These are phyloP conservation scores for Sabellastarte sp. DNA, from an alignment of 2,888 invertebrate genomes.

Conservation along the genomic window DNA sequence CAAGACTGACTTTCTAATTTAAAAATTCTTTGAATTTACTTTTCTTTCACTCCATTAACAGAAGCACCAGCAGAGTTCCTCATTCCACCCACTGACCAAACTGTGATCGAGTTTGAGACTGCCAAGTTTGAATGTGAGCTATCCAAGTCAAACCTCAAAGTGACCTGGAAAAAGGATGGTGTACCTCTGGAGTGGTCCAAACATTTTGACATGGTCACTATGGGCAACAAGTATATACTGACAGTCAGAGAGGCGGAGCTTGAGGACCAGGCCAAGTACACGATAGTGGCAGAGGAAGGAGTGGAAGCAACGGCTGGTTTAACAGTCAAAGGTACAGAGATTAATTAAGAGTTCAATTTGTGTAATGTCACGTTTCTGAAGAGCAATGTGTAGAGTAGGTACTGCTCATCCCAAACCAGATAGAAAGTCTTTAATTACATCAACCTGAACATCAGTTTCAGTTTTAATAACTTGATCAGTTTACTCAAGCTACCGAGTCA, in stretches of 20 bases:
- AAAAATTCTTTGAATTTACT: too few relatives aligned
- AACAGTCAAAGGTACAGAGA: slow-evolving; percentile 31
- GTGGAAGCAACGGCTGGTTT: slow-evolving; percentile 23
- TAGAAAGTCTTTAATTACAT: too few relatives aligned
- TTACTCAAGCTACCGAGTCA: too few relatives aligned
- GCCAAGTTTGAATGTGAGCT: slow-evolving; percentile 73
- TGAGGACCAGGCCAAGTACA: slow-evolving; percentile 81
- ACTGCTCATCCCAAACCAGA: too few relatives aligned
- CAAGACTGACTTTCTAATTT: too few relatives aligned
- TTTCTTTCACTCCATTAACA: slow-evolving; percentile 20
- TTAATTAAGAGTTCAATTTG: too few relatives aligned
- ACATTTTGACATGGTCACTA: slow-evolving; percentile 25
- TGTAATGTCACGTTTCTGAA: too few relatives aligned
- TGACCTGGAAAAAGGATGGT: slow-evolving; percentile 68
- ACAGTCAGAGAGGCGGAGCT: slow-evolving; percentile 80
- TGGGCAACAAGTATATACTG: slow-evolving; percentile 59
- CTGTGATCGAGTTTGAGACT: slow-evolving; percentile 43
- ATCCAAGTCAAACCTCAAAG: slow-evolving; percentile 74
- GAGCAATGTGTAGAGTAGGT: too few relatives aligned
- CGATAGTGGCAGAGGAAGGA: slow-evolving; percentile 63
- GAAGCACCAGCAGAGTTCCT: slow-evolving; percentile 50
- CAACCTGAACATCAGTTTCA: too few relatives aligned
- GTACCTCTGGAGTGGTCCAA: slow-evolving; percentile 5
- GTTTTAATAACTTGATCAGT: too few relatives aligned
- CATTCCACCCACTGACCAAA: slow-evolving; percentile 42